Percentiles rank a stretch among this genome's conserved stretches.
These are phyloP conservation scores for Parnassius smintheus DNA, from an alignment of 2,888 invertebrate genomes.

Conservation along the genomic window DNA sequence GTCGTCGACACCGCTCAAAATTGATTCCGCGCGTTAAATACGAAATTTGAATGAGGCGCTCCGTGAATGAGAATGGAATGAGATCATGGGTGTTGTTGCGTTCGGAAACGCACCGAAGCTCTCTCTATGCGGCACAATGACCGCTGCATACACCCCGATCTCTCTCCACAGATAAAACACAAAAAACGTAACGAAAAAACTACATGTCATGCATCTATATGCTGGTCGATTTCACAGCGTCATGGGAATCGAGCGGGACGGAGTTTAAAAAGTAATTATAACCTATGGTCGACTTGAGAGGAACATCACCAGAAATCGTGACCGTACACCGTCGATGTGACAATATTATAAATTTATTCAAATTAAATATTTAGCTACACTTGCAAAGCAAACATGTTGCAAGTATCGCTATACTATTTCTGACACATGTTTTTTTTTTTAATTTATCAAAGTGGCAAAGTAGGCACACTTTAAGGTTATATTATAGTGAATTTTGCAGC, in stretches of 20 bases:
- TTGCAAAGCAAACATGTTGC: no score
- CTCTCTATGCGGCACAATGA: slow-evolving; percentile 66
- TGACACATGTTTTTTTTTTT: no score
- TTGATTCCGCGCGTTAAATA: slow-evolving; percentile 75
- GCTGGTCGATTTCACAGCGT: slow-evolving; percentile 77
- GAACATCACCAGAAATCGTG: slow-evolving; percentile 34
- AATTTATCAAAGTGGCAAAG: no score
- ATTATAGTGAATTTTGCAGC: no score
- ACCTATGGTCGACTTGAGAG: slow-evolving; percentile 58
- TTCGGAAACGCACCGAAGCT: slow-evolving; percentile 45
- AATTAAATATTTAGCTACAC: no score
- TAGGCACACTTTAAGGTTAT: no score
- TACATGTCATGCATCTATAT: slow-evolving; percentile 81
- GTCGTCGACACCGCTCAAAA: slow-evolving; percentile 66
- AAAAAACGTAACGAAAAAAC: slow-evolving; percentile 74
- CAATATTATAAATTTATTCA: no score
- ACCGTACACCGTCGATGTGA: neutral
- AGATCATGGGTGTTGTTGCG: slow-evolving; percentile 65
- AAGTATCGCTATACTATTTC: no score
- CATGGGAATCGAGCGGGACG: slow-evolving; percentile 78
- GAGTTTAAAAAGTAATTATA: slow-evolving; percentile 79
- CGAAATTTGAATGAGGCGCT: slow-evolving; percentile 71
- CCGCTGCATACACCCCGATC: slow-evolving; percentile 71
- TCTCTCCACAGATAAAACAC: slow-evolving; percentile 68
- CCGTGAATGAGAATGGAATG: slow-evolving; percentile 69